Evolutionary conservation across 2,888 invertebrate species (phyloP).

Genomic region (Ectobius pallidus): DNA sequence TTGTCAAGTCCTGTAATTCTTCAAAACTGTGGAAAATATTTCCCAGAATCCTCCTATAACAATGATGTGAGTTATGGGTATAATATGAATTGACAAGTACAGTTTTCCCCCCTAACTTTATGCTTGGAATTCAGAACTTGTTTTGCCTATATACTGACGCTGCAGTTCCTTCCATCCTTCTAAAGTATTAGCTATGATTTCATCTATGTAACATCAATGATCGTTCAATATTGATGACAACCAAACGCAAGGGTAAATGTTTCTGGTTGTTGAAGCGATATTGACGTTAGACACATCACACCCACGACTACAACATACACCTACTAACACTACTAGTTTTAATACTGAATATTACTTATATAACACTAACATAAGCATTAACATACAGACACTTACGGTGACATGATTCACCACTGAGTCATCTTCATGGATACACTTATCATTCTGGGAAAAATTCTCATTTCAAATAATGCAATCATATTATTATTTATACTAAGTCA

Average conservation of each 20-base stretch:
- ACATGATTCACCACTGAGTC: conserved; percentile 1
- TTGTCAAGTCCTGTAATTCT: conserved; percentile 12
- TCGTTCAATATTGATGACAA: conserved; percentile 1
- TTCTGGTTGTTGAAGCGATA: conserved; percentile 1
- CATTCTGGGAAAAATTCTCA: conserved; percentile 40
- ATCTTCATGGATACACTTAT: background rate
- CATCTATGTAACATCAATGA: conserved; percentile 3
- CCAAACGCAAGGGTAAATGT: conserved; percentile 4
- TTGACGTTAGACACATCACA: conserved; percentile 17
- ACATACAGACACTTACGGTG: conserved; percentile 12
- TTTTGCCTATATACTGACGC: too few relatives aligned
- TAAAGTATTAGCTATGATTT: too few relatives aligned
- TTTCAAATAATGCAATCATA: conserved; percentile 24
- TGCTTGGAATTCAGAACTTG: too few relatives aligned
- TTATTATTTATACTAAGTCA: background rate
- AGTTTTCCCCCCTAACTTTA: background rate
- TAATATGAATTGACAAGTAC: conserved; percentile 14
- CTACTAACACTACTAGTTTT: conserved; percentile 16
- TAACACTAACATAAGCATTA: conserved; percentile 25
- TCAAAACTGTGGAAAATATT: conserved; percentile 32
- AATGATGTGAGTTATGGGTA: conserved; percentile 6
- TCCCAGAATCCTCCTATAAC: conserved; percentile 34
- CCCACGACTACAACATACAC: conserved; percentile 17
- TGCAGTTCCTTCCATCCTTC: too few relatives aligned
- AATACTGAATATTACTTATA: conserved; percentile 19